phyloP scores from a whole-genome alignment of 2,113 vertebrate species.

The Gavialis gangeticus region DNA sequence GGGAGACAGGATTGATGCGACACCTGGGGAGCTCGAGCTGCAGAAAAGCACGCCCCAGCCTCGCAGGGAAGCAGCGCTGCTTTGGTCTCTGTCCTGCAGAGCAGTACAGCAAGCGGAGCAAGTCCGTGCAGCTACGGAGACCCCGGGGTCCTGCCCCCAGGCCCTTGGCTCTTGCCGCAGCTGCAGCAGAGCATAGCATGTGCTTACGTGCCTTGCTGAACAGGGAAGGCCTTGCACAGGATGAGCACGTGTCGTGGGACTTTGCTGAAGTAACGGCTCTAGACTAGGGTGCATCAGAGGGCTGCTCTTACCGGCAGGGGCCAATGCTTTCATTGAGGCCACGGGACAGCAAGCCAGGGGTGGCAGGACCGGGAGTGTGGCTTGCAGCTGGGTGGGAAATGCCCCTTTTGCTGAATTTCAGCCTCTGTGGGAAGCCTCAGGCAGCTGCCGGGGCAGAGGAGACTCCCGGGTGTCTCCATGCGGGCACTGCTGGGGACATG shows the following conservation, averaged over 20 bases:
- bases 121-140: not conserved
- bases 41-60: not conserved
- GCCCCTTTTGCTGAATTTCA: not conserved
- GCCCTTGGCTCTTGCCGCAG: not conserved
- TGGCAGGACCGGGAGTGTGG: not conserved
- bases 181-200: not conserved
- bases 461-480: not conserved
- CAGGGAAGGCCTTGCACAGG: not conserved
- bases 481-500: not conserved
- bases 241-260: not conserved
- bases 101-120: not conserved
- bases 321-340: not conserved
- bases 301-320: not conserved
- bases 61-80: not conserved
- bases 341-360: not conserved
- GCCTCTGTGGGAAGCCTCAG: not conserved
- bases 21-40: not conserved
- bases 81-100: not conserved
- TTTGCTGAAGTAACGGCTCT: not conserved
- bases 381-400: not conserved
- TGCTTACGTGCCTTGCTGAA: not conserved
- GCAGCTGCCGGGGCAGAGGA: not conserved
- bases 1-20: not conserved
- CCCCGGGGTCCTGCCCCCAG: not conserved
- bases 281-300: not conserved